phyloP scores from a whole-genome alignment of 92 coral and sea anemone genomes.

The Paramuricea clavata region DNA sequence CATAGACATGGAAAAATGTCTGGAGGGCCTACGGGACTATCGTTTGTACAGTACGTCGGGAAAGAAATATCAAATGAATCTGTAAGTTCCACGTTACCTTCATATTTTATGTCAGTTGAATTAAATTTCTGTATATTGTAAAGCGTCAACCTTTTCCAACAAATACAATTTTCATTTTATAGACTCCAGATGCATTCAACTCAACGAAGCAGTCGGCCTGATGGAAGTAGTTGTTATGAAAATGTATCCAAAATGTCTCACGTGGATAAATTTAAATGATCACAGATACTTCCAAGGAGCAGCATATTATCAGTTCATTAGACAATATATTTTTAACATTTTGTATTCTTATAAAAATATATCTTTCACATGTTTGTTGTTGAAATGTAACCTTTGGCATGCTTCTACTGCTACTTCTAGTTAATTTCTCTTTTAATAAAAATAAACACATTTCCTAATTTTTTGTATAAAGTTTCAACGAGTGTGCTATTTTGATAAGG shows the following conservation, averaged over 20 bases:
- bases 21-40: slow-evolving; percentile 1
- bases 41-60: slow-evolving; percentile 1
- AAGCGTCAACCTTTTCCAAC: background rate
- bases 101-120: background rate
- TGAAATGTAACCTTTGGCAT: too few species aligned
- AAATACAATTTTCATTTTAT: background rate
- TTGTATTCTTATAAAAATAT: background rate
- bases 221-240: background rate
- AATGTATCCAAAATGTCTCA: background rate
- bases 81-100: background rate
- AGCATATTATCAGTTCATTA: background rate
- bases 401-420: too few species aligned
- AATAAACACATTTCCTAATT: too few species aligned
- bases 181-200: slow-evolving; percentile 34
- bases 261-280: background rate
- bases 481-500: too few species aligned
- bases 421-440: too few species aligned
- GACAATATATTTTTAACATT: background rate
- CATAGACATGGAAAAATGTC: slow-evolving; percentile 6
- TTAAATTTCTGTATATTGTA: background rate
- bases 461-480: too few species aligned
- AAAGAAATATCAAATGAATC: slow-evolving; percentile 5
- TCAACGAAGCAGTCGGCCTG: slow-evolving; percentile 22
- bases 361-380: background rate
- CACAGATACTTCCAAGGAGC: background rate